phyloP scores from a whole-genome alignment of 2,797 vertebrate species.

The Malacoctenus gilli region DNA sequence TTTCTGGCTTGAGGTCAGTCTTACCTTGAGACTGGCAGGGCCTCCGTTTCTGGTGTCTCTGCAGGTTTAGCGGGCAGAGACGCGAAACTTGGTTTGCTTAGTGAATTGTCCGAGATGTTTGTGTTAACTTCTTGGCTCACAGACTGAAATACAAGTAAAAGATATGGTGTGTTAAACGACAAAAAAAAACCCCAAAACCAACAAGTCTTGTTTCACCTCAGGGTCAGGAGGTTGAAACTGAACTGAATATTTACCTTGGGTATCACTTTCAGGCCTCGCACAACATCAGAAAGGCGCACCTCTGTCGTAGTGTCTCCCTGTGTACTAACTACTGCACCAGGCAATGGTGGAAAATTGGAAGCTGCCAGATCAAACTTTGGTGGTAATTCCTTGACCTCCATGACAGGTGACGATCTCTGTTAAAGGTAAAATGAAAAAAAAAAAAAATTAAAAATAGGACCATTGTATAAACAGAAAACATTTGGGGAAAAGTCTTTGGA shows the following conservation, averaged over 20 bases:
- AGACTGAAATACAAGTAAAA: constrained; percentile 35
- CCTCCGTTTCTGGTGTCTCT: constrained; percentile 2
- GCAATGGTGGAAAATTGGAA: constrained; percentile 95
- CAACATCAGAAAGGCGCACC: constrained; percentile 92
- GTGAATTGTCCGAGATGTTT: constrained; percentile 26
- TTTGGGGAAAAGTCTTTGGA: background rate
- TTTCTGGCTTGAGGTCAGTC: background rate
- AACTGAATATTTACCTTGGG: constrained; percentile 81
- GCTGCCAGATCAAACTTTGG: constrained; percentile 95
- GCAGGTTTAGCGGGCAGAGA: constrained; percentile 20
- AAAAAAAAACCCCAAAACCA: too few relatives aligned
- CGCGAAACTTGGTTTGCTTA: constrained; percentile 19
- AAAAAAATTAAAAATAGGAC: too few relatives aligned
- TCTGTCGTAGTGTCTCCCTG: constrained; percentile 86
- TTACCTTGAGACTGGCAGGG: constrained; percentile 61
- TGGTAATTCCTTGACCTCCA: constrained; percentile 85
- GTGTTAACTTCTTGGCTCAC: constrained; percentile 50
- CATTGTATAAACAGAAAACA: too few relatives aligned
- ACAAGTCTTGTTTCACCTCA: too few relatives aligned
- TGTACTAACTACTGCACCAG: constrained; percentile 86
- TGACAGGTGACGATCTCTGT: constrained; percentile 83
- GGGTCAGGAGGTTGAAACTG: too few relatives aligned
- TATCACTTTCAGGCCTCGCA: constrained; percentile 87
- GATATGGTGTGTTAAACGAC: background rate
- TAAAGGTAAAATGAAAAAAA: background rate